Conservation (phyloP, 2,113 vertebrate genomes). For the Climacteris rufus region DNA sequence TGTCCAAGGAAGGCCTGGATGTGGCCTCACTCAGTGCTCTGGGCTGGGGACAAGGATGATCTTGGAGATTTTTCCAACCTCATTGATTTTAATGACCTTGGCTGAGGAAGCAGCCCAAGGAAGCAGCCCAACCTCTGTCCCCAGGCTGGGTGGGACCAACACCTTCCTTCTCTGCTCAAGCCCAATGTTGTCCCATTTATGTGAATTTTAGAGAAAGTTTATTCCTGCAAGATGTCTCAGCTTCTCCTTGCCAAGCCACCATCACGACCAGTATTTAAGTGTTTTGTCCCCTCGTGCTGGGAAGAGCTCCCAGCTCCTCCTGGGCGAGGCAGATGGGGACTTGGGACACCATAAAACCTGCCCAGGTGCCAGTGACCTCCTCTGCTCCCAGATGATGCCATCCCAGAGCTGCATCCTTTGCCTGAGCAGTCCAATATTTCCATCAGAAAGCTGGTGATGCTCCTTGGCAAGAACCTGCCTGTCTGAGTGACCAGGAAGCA, state of each 20-base stretch:
- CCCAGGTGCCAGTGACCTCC: background rate
- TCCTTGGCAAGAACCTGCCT: background rate
- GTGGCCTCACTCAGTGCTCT: background rate
- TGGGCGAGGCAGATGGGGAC: background rate
- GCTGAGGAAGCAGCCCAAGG: background rate
- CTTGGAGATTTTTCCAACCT: background rate
- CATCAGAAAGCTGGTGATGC: background rate
- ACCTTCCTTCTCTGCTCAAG: background rate
- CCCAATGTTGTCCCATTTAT: rapidly evolving
- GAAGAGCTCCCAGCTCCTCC: background rate
- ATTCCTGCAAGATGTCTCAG: background rate
- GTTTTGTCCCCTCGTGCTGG: background rate
- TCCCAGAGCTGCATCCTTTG: background rate
- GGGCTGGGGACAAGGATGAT: background rate
- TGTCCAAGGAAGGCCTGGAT: background rate
- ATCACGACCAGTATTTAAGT: rapidly evolving
- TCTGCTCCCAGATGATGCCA: background rate
- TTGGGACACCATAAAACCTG: background rate
- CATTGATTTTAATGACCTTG: background rate
- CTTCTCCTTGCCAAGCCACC: background rate
- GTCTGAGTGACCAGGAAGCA: background rate
- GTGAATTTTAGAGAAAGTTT: background rate
- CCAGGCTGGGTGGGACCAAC: background rate
- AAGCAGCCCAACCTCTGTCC: background rate
- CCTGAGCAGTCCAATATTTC: rapidly evolving